A percentile compares a stretch with the other conserved stretches of the same genome.
Evolutionary conservation across 2,797 vertebrate species (phyloP).

Genomic region (Cottoperca gobio): DNA sequence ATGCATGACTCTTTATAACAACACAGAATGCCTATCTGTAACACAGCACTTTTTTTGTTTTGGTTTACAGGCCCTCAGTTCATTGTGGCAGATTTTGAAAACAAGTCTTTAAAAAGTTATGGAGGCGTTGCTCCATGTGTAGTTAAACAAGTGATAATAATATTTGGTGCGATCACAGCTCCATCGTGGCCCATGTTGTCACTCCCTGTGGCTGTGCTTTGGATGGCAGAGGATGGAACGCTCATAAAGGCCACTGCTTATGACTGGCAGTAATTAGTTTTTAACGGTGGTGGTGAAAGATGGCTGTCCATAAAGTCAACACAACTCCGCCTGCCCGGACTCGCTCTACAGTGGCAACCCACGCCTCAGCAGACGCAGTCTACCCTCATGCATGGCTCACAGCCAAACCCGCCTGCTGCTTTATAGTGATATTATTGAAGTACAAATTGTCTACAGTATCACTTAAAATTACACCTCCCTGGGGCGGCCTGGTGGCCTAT

Average conservation of each 20-base stretch:
- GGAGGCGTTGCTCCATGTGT: conserved; percentile 60
- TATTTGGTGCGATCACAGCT: conserved; percentile 64
- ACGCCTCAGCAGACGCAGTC: conserved; percentile 46
- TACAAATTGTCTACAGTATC: conserved; percentile 38
- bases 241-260: conserved; percentile 70
- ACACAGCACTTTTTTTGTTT: conserved; percentile 20
- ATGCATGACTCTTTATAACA: neutral
- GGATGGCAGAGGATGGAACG: conserved; percentile 56
- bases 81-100: conserved; percentile 54
- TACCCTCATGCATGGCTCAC: conserved; percentile 25
- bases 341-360: conserved; percentile 63
- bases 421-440: conserved; percentile 53
- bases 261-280: conserved; percentile 79
- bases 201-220: conserved; percentile 70
- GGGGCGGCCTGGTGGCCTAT: conserved; percentile 3
- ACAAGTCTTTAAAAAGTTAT: conserved; percentile 68
- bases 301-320: conserved; percentile 78
- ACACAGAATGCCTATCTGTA: neutral
- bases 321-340: conserved; percentile 68
- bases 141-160: conserved; percentile 72
- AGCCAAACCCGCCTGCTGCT: conserved; percentile 45
- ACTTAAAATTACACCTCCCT: conserved; percentile 37
- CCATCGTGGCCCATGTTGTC: conserved; percentile 52
- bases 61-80: conserved; percentile 25
- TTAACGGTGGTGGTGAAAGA: conserved; percentile 78